phyloP scores from a whole-genome alignment of 2,888 invertebrate genomes.

The Podotricha telesiphe region DNA sequence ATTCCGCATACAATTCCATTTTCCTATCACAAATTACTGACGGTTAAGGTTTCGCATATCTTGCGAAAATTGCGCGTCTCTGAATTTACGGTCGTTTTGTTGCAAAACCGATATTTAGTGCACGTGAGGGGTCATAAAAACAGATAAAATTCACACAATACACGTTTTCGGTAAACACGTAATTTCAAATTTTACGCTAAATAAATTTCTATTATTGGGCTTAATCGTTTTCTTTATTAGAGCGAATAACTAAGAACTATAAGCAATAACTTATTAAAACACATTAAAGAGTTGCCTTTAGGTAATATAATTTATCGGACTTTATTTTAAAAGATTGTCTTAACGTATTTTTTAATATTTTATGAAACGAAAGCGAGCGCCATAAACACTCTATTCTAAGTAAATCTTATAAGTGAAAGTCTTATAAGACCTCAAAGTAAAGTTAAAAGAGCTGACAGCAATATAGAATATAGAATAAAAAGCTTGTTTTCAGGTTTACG shows the following conservation, averaged over 20 bases:
- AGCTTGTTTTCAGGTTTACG: constrained; percentile 72
- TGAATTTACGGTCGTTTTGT: constrained; percentile 60
- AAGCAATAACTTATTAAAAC: neutral
- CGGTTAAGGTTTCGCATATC: constrained; percentile 74
- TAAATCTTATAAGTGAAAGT: constrained; percentile 34
- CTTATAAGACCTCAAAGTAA: constrained; percentile 50
- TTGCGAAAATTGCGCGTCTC: constrained; percentile 70
- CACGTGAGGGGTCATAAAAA: constrained; percentile 34
- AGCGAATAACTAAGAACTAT: constrained; percentile 7
- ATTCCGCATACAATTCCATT: constrained; percentile 81
- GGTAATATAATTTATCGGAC: neutral
- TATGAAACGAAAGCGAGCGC: neutral
- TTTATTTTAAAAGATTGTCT: too few relatives aligned
- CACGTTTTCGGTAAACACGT: constrained; percentile 16
- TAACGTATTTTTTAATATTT: too few relatives aligned
- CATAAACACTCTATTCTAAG: constrained; percentile 5
- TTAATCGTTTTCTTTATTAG: constrained; percentile 9
- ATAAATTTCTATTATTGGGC: constrained; percentile 20
- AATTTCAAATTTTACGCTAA: constrained; percentile 20
- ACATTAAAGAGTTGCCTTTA: neutral
- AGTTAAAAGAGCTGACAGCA: constrained; percentile 54
- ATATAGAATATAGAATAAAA: constrained; percentile 57
- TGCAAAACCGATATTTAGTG: constrained; percentile 37
- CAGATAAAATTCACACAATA: constrained; percentile 31
- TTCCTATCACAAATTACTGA: constrained; percentile 80